Base-by-base conservation (phyloP, 2,113 vertebrate species). In the Coturnix japonica region DNA sequence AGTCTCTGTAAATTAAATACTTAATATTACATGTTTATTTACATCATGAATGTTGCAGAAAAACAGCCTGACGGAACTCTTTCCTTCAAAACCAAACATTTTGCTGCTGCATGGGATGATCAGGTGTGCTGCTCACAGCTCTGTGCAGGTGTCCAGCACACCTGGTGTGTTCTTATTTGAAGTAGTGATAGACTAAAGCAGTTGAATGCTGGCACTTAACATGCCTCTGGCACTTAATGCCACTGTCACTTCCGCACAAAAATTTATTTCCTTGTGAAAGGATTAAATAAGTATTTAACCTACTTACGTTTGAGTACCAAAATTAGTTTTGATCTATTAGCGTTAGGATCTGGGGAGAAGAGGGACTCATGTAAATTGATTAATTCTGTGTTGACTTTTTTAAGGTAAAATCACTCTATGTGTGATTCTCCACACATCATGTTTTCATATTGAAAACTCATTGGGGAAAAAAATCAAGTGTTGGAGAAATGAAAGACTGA, bases 1-100 rank as follows among this genome's bases (percentile, higher is more conserved):
- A 67, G 69, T 87, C 74, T 85, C 90, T 97, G 83, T 97, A 96
- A 95, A 97, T 96, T 90, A 94, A 95, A 94, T 91, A 92, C 47
- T 33, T 87, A 69, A 85, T 89, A 83, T 84, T 86, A 79, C 51
- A 51, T 71, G 79, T 87, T 93, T 94, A 92, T 95, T 92, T 86
- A 89, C 95, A 73, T 77, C 28, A 81, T 87, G 84, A 94, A 91
- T 95, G 94, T 96, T 94, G 56, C 72, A 83, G 81, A 84, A 95
- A 87, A 91, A 53, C 81, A 88, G 83, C 82, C 71, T 75, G 51
- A 72, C 33, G 25, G 54, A 84, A 80, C 25, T 82, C 49, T 53
- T 57, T 67, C 61, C 59, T 90, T 82, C 57, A 20, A 83, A 94
- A 89, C 87, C 81, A 94, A 85, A 81, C 67, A 17, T 77, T 69